phyloP scores from a whole-genome alignment of 92 coral and sea anemone genomes.

The Phenganax stokvisi region DNA sequence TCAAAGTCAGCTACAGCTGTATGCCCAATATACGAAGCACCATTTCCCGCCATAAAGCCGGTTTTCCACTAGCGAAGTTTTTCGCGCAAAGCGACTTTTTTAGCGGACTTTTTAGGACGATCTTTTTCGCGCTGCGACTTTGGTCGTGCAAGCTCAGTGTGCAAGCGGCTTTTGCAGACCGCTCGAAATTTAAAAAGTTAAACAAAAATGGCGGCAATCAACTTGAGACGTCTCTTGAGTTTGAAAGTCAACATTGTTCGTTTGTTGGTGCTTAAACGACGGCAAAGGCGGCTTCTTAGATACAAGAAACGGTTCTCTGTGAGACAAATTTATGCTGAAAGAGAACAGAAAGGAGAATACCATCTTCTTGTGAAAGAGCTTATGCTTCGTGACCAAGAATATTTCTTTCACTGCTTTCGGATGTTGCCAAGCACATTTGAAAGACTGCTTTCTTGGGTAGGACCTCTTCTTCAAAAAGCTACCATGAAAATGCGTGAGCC shows the following conservation, averaged over 20 bases:
- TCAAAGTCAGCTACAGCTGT: no score
- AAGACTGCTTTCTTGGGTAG: slow-evolving; percentile 18
- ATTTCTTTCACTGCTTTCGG: slow-evolving; percentile 26
- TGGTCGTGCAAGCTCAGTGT: no score
- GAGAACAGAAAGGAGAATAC: slow-evolving; percentile 23
- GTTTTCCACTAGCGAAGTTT: no score
- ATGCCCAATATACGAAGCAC: no score
- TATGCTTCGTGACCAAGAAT: slow-evolving; percentile 24
- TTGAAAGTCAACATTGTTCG: slow-evolving; percentile 13
- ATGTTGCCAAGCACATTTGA: slow-evolving; percentile 25
- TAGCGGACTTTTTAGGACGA: no score
- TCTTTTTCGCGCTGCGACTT: no score
- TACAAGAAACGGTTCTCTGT: slow-evolving; percentile 26
- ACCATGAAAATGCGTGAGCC: slow-evolving; percentile 29
- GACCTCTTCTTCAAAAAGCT: slow-evolving; percentile 12
- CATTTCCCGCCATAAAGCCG: no score
- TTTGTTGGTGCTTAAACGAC: slow-evolving; percentile 21
- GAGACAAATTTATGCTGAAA: neutral
- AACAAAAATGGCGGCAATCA: slow-evolving; percentile 6
- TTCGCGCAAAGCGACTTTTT: no score
- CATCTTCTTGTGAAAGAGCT: slow-evolving; percentile 32
- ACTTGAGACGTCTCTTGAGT: slow-evolving; percentile 12
- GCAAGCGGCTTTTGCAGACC: no score
- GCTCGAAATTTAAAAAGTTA: neutral
- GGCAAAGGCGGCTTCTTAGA: slow-evolving; percentile 16